Evolutionary conservation across 2,888 invertebrate genomes (phyloP), one percentile per base, ranked within the genome.

Genomic region (Stramonita haemastoma): DNA sequence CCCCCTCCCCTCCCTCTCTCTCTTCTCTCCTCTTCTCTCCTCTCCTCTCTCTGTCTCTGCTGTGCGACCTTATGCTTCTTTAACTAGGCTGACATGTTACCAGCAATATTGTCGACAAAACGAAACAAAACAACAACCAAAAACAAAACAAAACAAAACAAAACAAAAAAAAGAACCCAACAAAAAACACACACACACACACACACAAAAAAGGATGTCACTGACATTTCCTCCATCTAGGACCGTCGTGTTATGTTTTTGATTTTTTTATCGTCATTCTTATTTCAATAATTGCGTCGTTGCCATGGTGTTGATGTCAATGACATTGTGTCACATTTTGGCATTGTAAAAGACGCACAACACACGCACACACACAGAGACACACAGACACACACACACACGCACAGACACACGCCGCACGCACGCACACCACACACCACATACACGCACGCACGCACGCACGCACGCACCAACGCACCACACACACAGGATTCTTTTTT

Each of bases 1-100:
- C 57, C 79, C 81, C 46, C n/a, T n/a, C n/a, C n/a, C n/a, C 79
- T 81, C 79, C 81, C 88, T 88, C 79, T 56, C 36, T 88, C 79
- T 88, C 79, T 60, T 13, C 26, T 66, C 88, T 81, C 81, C 19
- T 57, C 79, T 56, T 88, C 79, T 81, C 79, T 88, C 46, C n/a
- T n/a, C n/a, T n/a, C n/a, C 79, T 81, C 79, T 88, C 88, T 88
- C 79, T 56, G 77, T 88, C 79, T 88, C 79, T 60, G 56, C 26
- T 66, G 66, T 66, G 46, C 8, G 46, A 46, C 46, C 46, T 46
- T 46, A 46, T 46, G 46, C 60, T 66, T 66, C 17, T 66, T 66
- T 66, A 17, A 66, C 26, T 66, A 13, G 26, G 26, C 13, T 66
- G 46, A 46, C 46, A 46, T 46, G 46, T 46, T 46, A 46, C 46